These are phyloP conservation scores for Trichopoda pennipes DNA, from an alignment of 2,888 invertebrate species.

Conservation along the genomic window DNA sequence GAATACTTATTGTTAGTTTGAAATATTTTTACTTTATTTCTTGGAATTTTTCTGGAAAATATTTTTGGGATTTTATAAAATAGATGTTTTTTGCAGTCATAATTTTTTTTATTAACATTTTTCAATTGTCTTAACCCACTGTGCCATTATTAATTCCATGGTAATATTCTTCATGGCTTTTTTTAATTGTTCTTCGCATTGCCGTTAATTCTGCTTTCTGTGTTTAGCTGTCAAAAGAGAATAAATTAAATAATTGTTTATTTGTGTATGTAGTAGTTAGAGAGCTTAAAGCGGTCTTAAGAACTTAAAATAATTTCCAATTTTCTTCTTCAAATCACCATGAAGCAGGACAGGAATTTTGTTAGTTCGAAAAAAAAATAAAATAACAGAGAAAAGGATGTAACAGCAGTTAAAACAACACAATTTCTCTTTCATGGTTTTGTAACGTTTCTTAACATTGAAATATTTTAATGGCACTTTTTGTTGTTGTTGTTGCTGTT, in stretches of 20 bases:
- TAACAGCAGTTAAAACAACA: conserved; percentile 60
- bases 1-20: too few relatives aligned
- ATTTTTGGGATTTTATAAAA: too few relatives aligned
- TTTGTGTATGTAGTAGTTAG: conserved; percentile 47
- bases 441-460: conserved; percentile 11
- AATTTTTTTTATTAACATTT: background rate
- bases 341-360: conserved; percentile 29
- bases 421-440: conserved; percentile 26
- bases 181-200: background rate
- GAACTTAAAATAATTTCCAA: conserved; percentile 55
- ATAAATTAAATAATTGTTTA: conserved; percentile 57
- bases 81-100: too few relatives aligned
- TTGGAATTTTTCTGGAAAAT: too few relatives aligned
- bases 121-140: background rate
- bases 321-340: conserved; percentile 27
- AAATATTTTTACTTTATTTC: too few relatives aligned
- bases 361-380: background rate
- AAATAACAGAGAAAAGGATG: conserved; percentile 23
- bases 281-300: conserved; percentile 48
- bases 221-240: conserved; percentile 2
- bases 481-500: conserved; percentile 19
- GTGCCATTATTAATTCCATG: background rate
- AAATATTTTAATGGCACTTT: conserved; percentile 28
- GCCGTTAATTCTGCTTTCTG: background rate
- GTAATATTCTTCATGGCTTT: background rate